These are phyloP conservation scores for Calcarius ornatus DNA, from an alignment of 2,113 vertebrate genomes.

Conservation along the genomic window DNA sequence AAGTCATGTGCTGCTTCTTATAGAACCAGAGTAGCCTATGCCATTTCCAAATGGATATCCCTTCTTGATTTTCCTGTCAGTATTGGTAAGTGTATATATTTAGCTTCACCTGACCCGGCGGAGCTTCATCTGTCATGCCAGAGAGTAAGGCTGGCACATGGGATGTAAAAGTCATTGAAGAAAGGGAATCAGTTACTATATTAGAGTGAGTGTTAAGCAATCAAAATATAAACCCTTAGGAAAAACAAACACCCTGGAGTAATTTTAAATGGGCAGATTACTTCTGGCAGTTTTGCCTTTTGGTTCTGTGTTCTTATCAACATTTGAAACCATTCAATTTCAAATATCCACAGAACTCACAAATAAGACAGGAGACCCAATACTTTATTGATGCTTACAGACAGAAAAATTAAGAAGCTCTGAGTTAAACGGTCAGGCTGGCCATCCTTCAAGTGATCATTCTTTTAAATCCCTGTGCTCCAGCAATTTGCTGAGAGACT, in stretches of 20 bases:
- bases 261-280: not conserved
- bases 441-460: slow-evolving; percentile 9
- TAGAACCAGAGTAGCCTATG: not conserved
- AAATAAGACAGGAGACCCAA: not conserved
- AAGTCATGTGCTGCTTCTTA: slow-evolving; percentile 39
- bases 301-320: slow-evolving; percentile 8
- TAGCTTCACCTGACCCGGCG: not conserved
- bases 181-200: not conserved
- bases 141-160: not conserved
- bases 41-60: slow-evolving; percentile 14
- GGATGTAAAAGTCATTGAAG: not conserved
- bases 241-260: not conserved
- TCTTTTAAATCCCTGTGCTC: slow-evolving; percentile 28
- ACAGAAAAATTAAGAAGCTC: slow-evolving; percentile 39
- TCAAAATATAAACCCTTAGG: not conserved
- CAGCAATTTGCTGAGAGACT: not conserved
- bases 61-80: slow-evolving; percentile 1
- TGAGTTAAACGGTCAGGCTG: slow-evolving; percentile 26
- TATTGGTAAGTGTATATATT: not conserved
- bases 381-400: slow-evolving; percentile 16
- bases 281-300: not conserved
- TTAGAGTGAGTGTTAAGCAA: not conserved
- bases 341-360: slow-evolving; percentile 2
- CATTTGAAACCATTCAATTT: slow-evolving; percentile 8
- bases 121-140: slow-evolving; percentile 12